phyloP scores from a whole-genome alignment of 1,140 invertebrate species.

The Chymomyza costata region DNA sequence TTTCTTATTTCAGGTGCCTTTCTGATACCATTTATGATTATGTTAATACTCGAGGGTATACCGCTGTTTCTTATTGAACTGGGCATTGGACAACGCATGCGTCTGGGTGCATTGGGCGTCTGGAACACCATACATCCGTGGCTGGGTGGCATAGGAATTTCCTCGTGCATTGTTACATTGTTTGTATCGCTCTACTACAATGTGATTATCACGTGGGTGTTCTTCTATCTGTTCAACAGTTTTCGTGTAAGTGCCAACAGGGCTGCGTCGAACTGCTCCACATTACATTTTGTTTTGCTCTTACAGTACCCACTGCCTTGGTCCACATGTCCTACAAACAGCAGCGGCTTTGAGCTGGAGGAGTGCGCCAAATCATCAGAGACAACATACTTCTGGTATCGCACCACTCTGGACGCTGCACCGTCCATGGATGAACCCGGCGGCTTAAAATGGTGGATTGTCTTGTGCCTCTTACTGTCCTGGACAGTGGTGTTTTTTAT shows the following conservation, averaged over 20 bases:
- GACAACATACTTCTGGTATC: conserved; percentile 93
- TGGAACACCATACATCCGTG: conserved; percentile 97
- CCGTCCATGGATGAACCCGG: conserved; percentile 89
- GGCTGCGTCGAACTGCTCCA: background rate
- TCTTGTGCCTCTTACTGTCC: conserved; percentile 91
- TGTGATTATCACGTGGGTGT: conserved; percentile 98
- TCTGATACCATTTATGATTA: conserved; percentile 96
- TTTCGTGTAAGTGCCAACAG: conserved; percentile 81
- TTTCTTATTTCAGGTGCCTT: conserved; percentile 88
- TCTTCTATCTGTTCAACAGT: conserved; percentile 95
- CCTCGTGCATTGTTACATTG: conserved; percentile 92
- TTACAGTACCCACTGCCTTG: conserved; percentile 86
- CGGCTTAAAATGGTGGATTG: conserved; percentile 95
- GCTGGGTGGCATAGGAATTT: conserved; percentile 92
- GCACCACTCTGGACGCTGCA: conserved; percentile 88
- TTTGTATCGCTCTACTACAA: conserved; percentile 98
- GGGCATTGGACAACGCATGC: conserved; percentile 93
- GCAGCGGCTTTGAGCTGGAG: conserved; percentile 78
- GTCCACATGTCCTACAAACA: conserved; percentile 88
- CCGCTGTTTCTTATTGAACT: conserved; percentile 95
- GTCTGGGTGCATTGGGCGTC: conserved; percentile 91
- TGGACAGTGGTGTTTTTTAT: conserved; percentile 98
- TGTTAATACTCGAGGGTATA: conserved; percentile 94
- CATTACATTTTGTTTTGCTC: background rate
- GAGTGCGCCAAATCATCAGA: conserved; percentile 90